Evolutionary conservation across 2,888 invertebrate genomes (phyloP).

Genomic region (Oscheius sp.): DNA sequence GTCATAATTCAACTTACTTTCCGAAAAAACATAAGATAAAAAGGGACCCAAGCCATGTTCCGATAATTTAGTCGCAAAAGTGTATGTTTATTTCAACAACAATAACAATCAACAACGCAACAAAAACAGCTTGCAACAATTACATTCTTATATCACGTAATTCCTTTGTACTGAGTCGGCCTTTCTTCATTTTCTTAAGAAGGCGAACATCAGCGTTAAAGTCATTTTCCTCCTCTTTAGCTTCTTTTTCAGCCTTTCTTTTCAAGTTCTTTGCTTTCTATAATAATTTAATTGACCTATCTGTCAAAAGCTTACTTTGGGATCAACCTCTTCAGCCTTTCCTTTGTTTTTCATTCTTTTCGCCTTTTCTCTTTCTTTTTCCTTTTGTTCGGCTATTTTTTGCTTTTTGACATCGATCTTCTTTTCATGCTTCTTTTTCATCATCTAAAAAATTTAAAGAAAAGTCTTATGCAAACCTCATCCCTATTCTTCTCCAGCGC

Average conservation of each 20-base stretch:
- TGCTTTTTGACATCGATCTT: slow-evolving; percentile 47
- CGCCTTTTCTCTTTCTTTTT: slow-evolving; percentile 42
- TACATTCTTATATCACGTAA: slow-evolving; percentile 54
- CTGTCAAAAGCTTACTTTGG: slow-evolving; percentile 23
- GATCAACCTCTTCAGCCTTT: slow-evolving; percentile 29
- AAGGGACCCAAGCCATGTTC: too few species aligned
- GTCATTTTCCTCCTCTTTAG: slow-evolving; percentile 69
- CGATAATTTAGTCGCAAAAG: too few species aligned
- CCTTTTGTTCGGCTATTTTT: slow-evolving; percentile 43
- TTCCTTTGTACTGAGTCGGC: slow-evolving; percentile 71
- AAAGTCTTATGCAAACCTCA: slow-evolving; percentile 1
- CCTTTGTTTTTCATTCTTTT: slow-evolving; percentile 37
- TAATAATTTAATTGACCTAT: neutral
- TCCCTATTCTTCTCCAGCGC: slow-evolving; percentile 46
- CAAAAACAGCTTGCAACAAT: neutral
- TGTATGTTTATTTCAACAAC: too few species aligned
- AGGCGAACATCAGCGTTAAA: slow-evolving; percentile 71
- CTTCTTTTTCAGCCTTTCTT: slow-evolving; percentile 36
- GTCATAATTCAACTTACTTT: too few species aligned
- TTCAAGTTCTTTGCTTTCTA: slow-evolving; percentile 34
- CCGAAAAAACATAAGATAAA: too few species aligned
- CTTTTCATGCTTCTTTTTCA: slow-evolving; percentile 52
- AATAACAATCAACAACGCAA: slow-evolving; percentile 14
- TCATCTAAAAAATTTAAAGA: slow-evolving; percentile 20
- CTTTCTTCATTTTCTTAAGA: slow-evolving; percentile 72